A percentile compares a stretch with the other conserved stretches of the same genome.
These are phyloP conservation scores for Alectura lathami DNA, from an alignment of 2,113 vertebrate species.

Conservation along the genomic window DNA sequence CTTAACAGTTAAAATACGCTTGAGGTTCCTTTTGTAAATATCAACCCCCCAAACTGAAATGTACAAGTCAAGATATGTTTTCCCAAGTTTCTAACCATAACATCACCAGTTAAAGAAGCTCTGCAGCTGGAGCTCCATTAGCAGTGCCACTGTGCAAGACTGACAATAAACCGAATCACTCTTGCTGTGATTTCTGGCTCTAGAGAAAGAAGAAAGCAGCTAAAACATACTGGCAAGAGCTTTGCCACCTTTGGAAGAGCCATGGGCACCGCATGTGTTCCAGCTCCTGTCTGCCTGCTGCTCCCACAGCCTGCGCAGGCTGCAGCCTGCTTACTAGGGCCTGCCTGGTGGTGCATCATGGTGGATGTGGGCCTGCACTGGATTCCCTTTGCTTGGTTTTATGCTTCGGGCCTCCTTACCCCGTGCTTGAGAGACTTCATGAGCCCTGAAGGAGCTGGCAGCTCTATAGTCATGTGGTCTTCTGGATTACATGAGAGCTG, in stretches of 20 bases:
- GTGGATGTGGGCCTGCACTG: background rate
- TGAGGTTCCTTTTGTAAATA: background rate
- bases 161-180: background rate
- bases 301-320: background rate
- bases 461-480: background rate
- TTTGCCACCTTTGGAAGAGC: background rate
- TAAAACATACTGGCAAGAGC: background rate
- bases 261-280: accelerated
- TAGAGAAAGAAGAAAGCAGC: background rate
- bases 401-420: background rate
- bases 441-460: background rate
- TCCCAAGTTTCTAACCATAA: background rate
- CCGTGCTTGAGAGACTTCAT: background rate
- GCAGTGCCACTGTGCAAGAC: background rate
- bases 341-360: background rate
- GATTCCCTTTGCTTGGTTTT: background rate
- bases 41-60: background rate
- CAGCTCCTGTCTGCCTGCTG: background rate
- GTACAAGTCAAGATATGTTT: background rate
- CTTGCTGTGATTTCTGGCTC: background rate
- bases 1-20: background rate
- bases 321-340: background rate
- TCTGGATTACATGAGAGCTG: background rate
- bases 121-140: background rate
- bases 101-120: background rate